Conservation (phyloP, 2,113 vertebrate species). For the Xenopus borealis region DNA sequence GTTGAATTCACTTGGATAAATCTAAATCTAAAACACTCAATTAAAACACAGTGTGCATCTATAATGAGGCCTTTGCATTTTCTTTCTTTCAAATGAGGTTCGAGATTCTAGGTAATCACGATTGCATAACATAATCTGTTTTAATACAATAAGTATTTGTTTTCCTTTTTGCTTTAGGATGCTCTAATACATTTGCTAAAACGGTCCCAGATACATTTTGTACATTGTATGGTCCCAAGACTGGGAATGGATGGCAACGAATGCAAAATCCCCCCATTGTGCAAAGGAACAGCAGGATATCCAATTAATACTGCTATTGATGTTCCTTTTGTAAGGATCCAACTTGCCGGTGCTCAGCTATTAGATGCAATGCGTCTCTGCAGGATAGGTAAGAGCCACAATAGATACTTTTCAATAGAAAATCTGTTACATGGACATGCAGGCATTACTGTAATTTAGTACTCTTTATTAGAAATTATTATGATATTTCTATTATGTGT, state of each 20-base stretch:
- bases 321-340: slow-evolving; percentile 69
- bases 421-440: slow-evolving; percentile 7
- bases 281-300: not conserved
- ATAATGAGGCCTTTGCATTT: too few species aligned
- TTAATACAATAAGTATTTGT: slow-evolving; percentile 23
- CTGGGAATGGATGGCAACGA: not conserved
- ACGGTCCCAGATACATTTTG: slow-evolving; percentile 76
- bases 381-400: slow-evolving; percentile 67
- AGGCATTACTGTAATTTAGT: not conserved
- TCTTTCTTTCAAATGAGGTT: too few species aligned
- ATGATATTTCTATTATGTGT: not conserved
- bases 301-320: slow-evolving; percentile 56
- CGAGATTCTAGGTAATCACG: too few species aligned
- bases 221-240: slow-evolving; percentile 77
- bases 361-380: slow-evolving; percentile 83
- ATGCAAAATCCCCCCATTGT: not conserved
- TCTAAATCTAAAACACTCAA: too few species aligned
- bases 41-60: too few species aligned
- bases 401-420: slow-evolving; percentile 12
- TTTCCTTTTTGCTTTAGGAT: slow-evolving; percentile 64
- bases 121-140: not conserved
- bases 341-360: slow-evolving; percentile 81
- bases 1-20: too few species aligned
- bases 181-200: slow-evolving; percentile 78
- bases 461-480: not conserved